phyloP scores from a whole-genome alignment of 2,888 invertebrate genomes.

The Acleris emargana region DNA sequence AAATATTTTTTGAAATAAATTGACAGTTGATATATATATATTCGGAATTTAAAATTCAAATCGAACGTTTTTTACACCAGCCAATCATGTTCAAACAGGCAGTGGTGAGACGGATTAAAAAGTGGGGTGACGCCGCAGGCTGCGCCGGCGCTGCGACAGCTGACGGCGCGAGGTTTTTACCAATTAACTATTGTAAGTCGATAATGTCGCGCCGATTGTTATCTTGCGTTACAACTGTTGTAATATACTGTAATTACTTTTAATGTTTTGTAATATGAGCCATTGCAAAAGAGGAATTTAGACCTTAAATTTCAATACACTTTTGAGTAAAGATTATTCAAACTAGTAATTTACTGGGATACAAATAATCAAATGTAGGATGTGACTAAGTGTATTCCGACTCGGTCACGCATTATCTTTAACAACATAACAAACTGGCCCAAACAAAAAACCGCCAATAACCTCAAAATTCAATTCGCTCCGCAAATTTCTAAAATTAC shows the following conservation, averaged over 20 bases:
- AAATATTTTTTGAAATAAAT: no score
- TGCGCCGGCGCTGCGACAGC: slow-evolving; percentile 74
- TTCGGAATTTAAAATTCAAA: neutral
- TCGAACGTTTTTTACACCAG: slow-evolving; percentile 12
- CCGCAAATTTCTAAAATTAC: slow-evolving; percentile 36
- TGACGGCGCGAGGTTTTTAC: slow-evolving; percentile 59
- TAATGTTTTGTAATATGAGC: no score
- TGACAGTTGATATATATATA: no score
- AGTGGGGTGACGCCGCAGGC: slow-evolving; percentile 60
- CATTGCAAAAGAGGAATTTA: no score
- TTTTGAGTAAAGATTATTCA: no score
- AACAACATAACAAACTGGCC: no score
- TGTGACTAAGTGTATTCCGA: no score
- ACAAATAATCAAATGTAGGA: no score
- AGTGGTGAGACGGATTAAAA: slow-evolving; percentile 64
- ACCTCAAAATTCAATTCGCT: slow-evolving; percentile 13
- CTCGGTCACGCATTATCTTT: no score
- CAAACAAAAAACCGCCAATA: neutral
- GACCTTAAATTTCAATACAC: no score
- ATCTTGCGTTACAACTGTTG: slow-evolving; percentile 34
- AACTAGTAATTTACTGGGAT: no score
- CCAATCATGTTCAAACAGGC: slow-evolving; percentile 47
- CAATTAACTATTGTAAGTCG: slow-evolving; percentile 57
- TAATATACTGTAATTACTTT: no score
- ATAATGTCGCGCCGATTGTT: slow-evolving; percentile 47